Base-by-base conservation (phyloP, 1,140 invertebrate species). In the Euura saliciscinereae region DNA sequence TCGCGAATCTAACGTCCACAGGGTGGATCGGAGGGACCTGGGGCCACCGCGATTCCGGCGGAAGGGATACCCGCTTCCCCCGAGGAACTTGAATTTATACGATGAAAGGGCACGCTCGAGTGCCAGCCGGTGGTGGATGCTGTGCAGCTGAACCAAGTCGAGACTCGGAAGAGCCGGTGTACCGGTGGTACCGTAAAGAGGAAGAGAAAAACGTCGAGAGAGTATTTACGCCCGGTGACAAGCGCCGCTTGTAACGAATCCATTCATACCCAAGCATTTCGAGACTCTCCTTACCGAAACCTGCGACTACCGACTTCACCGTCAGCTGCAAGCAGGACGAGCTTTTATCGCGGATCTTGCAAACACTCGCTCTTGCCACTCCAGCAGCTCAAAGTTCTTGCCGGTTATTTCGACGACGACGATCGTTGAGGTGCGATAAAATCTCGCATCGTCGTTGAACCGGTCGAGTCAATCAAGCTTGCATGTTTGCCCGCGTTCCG, bases 181-280 rank as follows among this genome's bases (percentile, higher is more conserved):
- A 28, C 28, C 28, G 28, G 28, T 28, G 28, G 28, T 28, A 28
- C 3, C 5, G 51, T n/a, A 2, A 59, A 59, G 51, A 59, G 51
- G 13, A 6, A 4, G 51, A 59, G 6, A 59, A 1, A 6, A n/a
- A 59, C 28, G 3, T 3, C 8, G 51, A n/a, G 6, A 6, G 51
- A 6, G 6, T 11, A 59, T 59, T 59, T 59, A 59, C 51, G 51
- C 51, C 13, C n/a, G 6, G 71, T 69, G 51, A 8, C 74, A 74
- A 78, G 77, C 74, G 76, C 72, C 74, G 76, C 73, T 80, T 77
- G 75, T 78, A 80, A 78, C 76, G 77, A 78, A 78, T 78, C 77
- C 78, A 78, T 78, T 80, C 73, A 78, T 77, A 45, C 43, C 28
- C 51, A 59, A 59, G 3, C 45, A 44, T 42, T 45, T 59, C 70